Evolutionary conservation across 2,113 vertebrate species (phyloP).

Genomic region (Symphodus melops): DNA sequence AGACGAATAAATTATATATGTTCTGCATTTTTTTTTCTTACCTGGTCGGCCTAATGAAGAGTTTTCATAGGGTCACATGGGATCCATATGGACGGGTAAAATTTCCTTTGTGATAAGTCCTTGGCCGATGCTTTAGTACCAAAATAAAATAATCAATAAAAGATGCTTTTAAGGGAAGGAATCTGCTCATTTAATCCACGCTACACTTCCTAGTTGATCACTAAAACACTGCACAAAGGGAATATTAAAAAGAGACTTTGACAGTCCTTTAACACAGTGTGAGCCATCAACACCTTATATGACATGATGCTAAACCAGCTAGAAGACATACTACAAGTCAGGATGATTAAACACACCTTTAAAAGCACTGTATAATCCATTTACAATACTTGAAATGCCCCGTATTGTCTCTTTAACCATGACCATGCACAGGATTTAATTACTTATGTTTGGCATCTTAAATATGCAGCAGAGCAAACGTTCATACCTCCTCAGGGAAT

Average conservation of each 20-base stretch:
- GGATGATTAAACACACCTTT: background rate
- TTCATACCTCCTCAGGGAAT: slow-evolving; percentile 42
- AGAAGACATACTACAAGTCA: background rate
- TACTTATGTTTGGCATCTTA: slow-evolving; percentile 48
- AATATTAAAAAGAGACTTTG: too few relatives aligned
- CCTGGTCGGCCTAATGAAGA: background rate
- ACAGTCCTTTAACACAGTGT: too few relatives aligned
- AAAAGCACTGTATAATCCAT: background rate
- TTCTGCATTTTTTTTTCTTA: background rate
- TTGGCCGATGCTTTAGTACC: background rate
- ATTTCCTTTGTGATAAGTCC: background rate
- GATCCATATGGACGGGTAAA: background rate
- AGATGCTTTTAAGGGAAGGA: too few relatives aligned
- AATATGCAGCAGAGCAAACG: slow-evolving; percentile 28
- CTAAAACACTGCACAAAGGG: too few relatives aligned
- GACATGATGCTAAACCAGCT: background rate
- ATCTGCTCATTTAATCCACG: too few relatives aligned
- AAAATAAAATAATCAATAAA: too few relatives aligned
- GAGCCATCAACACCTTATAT: background rate
- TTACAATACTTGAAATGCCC: background rate
- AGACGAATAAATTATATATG: too few relatives aligned
- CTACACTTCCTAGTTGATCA: too few relatives aligned
- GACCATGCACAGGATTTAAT: slow-evolving; percentile 19
- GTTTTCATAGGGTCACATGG: background rate
- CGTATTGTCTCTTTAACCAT: background rate